Evolutionary conservation across 2,888 invertebrate genomes (phyloP).

Genomic region (Diarsia dahlii): DNA sequence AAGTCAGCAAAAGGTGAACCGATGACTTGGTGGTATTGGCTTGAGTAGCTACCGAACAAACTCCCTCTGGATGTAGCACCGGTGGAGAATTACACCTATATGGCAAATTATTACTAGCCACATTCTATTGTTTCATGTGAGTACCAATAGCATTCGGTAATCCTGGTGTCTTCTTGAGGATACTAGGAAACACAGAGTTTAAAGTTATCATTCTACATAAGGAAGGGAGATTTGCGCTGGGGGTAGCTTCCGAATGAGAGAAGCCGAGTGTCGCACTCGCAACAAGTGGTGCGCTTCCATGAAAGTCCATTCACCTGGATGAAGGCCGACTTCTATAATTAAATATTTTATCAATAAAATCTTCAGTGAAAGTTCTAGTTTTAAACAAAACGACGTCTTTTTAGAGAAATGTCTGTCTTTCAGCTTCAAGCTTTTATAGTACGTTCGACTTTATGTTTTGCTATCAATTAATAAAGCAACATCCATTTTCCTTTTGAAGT

Average conservation of each 20-base stretch:
- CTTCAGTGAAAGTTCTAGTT: too few relatives aligned
- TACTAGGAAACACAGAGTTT: not conserved
- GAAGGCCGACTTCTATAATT: not conserved
- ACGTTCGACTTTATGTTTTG: too few relatives aligned
- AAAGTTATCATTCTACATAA: not conserved
- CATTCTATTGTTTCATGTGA: not conserved
- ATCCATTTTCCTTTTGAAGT: too few relatives aligned
- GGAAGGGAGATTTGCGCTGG: not conserved
- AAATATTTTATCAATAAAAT: conserved; percentile 35
- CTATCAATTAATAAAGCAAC: too few relatives aligned
- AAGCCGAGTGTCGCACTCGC: not conserved
- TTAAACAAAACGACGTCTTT: too few relatives aligned
- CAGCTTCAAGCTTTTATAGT: too few relatives aligned
- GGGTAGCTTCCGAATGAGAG: not conserved
- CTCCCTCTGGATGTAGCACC: not conserved
- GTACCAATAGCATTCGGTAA: not conserved
- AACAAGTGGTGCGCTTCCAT: not conserved
- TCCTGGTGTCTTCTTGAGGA: not conserved
- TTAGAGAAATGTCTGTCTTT: too few relatives aligned
- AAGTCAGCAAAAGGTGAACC: not conserved
- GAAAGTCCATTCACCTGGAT: conserved; percentile 8
- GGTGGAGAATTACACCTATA: not conserved
- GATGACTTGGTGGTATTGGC: not conserved
- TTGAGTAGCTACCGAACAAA: not conserved
- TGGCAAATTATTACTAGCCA: not conserved